Evolutionary conservation across 2,888 invertebrate genomes (phyloP).

Genomic region (Xestoiulus laeticollis): DNA sequence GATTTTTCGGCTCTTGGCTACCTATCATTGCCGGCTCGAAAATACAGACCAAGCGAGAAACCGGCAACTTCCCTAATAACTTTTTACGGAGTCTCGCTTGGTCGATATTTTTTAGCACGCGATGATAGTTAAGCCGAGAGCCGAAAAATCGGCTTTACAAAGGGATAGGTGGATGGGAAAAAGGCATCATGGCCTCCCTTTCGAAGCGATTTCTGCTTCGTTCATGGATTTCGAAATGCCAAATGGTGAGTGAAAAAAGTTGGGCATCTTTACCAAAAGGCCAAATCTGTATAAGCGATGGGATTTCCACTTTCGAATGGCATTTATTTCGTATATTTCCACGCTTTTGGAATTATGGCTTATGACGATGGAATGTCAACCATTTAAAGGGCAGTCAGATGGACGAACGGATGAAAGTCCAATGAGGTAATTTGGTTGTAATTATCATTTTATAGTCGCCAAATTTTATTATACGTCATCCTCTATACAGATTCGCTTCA

Average conservation of each 20-base stretch:
- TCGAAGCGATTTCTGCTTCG: background rate
- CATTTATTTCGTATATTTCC: background rate
- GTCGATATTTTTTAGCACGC: too few relatives aligned
- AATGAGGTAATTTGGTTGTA: background rate
- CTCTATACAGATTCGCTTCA: too few relatives aligned
- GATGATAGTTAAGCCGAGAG: background rate
- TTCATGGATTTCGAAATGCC: background rate
- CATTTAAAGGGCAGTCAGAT: background rate
- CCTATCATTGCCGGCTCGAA: too few relatives aligned
- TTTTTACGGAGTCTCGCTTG: too few relatives aligned
- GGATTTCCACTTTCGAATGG: background rate
- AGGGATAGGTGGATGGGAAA: background rate
- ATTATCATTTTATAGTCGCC: background rate
- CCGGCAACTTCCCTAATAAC: background rate
- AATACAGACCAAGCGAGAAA: too few relatives aligned
- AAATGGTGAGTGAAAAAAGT: background rate
- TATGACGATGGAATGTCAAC: conserved; percentile 5
- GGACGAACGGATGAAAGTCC: background rate
- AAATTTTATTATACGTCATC: too few relatives aligned
- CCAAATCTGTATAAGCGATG: background rate
- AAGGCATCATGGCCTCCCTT: conserved; percentile 11
- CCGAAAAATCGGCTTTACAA: too few relatives aligned
- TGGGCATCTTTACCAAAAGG: background rate
- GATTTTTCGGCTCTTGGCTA: too few relatives aligned
- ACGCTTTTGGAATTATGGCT: background rate